Conservation (phyloP, 2,888 invertebrate species). For the Ichneumon xanthorius region DNA sequence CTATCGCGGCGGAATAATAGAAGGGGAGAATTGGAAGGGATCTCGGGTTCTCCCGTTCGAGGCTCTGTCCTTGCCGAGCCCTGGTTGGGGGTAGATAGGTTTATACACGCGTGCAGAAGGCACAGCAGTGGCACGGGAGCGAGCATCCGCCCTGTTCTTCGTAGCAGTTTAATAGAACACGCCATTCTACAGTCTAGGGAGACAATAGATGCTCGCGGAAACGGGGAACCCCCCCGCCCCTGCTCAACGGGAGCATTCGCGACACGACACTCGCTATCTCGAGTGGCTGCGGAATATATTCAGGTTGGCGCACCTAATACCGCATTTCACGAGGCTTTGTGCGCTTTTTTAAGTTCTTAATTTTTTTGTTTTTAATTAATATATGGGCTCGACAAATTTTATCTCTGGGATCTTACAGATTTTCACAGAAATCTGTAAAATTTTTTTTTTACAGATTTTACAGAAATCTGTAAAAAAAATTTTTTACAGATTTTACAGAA, state of each 20-base stretch:
- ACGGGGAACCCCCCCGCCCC: background rate
- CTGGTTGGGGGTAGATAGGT: slow-evolving; percentile 12
- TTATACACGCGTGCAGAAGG: slow-evolving; percentile 17
- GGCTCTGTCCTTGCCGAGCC: slow-evolving; percentile 38
- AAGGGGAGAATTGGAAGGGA: slow-evolving; percentile 45
- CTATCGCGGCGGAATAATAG: slow-evolving; percentile 45
- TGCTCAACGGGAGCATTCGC: slow-evolving; percentile 44
- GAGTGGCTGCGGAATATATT: slow-evolving; percentile 36
- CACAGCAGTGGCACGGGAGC: slow-evolving; percentile 28
- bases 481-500: no score
- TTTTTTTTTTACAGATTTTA: no score
- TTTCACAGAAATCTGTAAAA: no score
- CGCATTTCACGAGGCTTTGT: slow-evolving; percentile 40
- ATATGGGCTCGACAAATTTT: no score
- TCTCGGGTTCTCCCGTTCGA: slow-evolving; percentile 40
- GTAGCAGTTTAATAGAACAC: slow-evolving; percentile 64
- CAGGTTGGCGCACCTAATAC: slow-evolving; percentile 13
- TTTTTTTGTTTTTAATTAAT: no score
- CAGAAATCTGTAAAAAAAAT: no score
- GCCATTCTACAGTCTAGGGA: slow-evolving; percentile 61
- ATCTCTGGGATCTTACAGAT: no score
- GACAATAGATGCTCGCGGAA: slow-evolving; percentile 59
- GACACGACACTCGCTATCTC: slow-evolving; percentile 38
- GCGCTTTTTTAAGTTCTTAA: no score
- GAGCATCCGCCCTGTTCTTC: slow-evolving; percentile 47